These are phyloP conservation scores for Lytechinus variegatus DNA, from an alignment of 35 echinoderm and acorn worm species.

Conservation along the genomic window DNA sequence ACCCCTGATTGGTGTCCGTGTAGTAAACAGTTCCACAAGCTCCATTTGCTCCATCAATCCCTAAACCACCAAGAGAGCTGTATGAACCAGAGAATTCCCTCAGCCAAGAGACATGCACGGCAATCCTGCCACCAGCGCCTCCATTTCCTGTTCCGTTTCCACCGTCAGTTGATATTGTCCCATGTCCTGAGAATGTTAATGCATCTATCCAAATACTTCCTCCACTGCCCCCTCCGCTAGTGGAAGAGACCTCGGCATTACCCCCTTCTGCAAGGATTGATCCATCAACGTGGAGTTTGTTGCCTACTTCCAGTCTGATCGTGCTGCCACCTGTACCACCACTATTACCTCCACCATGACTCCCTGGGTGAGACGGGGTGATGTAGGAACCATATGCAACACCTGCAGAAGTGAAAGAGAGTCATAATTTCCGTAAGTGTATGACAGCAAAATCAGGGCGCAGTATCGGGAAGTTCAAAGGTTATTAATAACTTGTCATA, in stretches of 20 bases:
- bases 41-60: constrained; percentile 55
- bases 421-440: not conserved
- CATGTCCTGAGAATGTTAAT: constrained; percentile 84
- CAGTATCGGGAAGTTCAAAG: no score
- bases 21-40: constrained; percentile 89
- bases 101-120: constrained; percentile 86
- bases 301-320: constrained; percentile 66
- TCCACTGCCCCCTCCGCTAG: constrained; percentile 87
- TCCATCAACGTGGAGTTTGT: constrained; percentile 83
- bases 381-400: constrained; percentile 81
- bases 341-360: constrained; percentile 74
- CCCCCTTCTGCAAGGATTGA: constrained; percentile 62
- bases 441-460: not conserved
- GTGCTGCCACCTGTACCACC: constrained; percentile 80
- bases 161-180: constrained; percentile 72
- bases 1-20: constrained; percentile 87
- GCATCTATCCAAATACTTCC: constrained; percentile 82
- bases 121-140: constrained; percentile 86
- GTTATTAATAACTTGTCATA: no score
- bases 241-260: constrained; percentile 54
- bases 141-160: constrained; percentile 71
- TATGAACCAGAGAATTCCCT: constrained; percentile 77
- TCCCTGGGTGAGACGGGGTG: constrained; percentile 69
- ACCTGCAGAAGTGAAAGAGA: constrained; percentile 52
- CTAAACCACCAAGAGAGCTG: constrained; percentile 64